These are phyloP conservation scores for Elaphurus davidianus DNA, from an alignment of 2,113 vertebrate species.

Conservation along the genomic window DNA sequence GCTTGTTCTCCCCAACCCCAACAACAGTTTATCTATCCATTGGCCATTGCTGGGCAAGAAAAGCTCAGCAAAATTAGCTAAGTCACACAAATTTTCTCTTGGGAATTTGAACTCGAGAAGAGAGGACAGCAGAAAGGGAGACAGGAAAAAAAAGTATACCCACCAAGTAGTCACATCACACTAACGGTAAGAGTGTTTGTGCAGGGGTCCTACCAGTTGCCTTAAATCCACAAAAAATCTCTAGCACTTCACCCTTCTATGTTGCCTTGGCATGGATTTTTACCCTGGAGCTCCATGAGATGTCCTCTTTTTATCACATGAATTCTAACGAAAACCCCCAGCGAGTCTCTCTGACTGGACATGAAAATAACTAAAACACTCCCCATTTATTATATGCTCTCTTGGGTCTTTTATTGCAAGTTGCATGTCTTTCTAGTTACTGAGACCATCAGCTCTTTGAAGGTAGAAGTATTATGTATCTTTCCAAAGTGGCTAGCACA, in stretches of 20 bases:
- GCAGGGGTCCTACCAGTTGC: not conserved
- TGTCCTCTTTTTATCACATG: not conserved
- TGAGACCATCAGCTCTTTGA: slow-evolving; percentile 11
- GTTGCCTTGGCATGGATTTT: not conserved
- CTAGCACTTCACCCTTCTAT: not conserved
- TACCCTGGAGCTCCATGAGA: not conserved
- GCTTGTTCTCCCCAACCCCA: not conserved
- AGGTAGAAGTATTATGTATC: not conserved
- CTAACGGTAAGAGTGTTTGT: not conserved
- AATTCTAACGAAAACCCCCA: not conserved
- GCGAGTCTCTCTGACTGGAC: not conserved
- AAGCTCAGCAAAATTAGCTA: slow-evolving; percentile 17
- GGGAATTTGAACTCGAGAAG: not conserved
- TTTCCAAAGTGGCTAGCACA: not conserved
- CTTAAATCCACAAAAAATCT: not conserved
- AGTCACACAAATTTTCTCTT: not conserved
- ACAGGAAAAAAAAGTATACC: not conserved
- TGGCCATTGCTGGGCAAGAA: not conserved
- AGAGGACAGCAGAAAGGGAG: not conserved
- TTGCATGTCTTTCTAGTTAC: not conserved
- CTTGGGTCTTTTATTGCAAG: not conserved
- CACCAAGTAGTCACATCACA: not conserved
- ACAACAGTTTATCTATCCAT: not conserved
- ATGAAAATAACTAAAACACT: slow-evolving; percentile 25
- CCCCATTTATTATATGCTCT: not conserved